These are phyloP conservation scores for Elanus axillaris DNA, from an alignment of 2,113 vertebrate genomes.

Conservation along the genomic window DNA sequence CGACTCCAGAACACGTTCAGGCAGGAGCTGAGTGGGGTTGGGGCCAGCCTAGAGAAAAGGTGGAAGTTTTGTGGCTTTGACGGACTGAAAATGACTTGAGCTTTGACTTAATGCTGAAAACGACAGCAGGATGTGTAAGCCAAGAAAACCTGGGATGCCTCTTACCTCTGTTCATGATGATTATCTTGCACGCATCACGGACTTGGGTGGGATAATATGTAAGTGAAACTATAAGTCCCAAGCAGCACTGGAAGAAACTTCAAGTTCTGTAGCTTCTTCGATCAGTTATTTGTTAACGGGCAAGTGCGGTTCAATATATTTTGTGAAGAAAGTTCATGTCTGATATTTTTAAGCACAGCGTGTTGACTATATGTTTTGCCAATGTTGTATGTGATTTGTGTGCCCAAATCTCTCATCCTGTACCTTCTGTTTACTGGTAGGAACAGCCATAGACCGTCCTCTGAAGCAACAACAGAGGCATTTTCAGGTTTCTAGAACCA, in stretches of 20 bases:
- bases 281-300: conserved; percentile 28
- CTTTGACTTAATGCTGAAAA: not conserved
- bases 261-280: conserved; percentile 42
- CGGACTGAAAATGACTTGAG: conserved; percentile 87
- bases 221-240: conserved; percentile 31
- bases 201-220: not conserved
- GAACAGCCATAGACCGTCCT: not conserved
- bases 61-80: conserved; percentile 98
- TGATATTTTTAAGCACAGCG: conserved; percentile 24
- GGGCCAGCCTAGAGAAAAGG: conserved; percentile 93
- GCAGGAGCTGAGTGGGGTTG: conserved; percentile 91
- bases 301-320: conserved; percentile 32
- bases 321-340: conserved; percentile 32
- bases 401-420: conserved; percentile 14
- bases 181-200: not conserved
- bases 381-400: conserved; percentile 52
- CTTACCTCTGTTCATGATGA: not conserved
- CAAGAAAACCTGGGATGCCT: not conserved
- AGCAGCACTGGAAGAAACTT: conserved; percentile 37
- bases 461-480: not conserved
- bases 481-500: not conserved
- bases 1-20: conserved; percentile 90
- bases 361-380: conserved; percentile 29
- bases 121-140: not conserved
- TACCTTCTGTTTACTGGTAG: not conserved